Conservation (phyloP, 2,888 invertebrate species). For the Thymelicus lineola region DNA sequence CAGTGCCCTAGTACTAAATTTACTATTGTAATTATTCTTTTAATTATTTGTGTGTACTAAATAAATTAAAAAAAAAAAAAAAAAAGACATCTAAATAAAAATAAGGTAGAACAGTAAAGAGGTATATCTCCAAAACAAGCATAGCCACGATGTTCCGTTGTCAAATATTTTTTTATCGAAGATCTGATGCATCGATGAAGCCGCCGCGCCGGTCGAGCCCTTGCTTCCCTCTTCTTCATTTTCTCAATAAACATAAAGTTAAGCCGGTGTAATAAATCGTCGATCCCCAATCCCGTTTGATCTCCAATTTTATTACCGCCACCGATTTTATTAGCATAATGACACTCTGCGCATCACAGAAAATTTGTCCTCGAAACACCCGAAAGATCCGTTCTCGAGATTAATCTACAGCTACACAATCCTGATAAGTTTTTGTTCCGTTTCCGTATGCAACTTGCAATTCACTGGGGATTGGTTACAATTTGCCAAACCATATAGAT, state of each 20-base stretch:
- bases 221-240: conserved; percentile 14
- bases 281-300: conserved; percentile 36
- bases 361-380: conserved; percentile 17
- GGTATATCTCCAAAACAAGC: too few relatives aligned
- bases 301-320: conserved; percentile 38
- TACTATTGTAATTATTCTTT: too few relatives aligned
- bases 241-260: conserved; percentile 36
- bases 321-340: conserved; percentile 39
- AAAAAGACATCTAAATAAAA: too few relatives aligned
- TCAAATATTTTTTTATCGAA: neutral
- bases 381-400: conserved; percentile 10
- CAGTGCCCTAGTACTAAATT: too few relatives aligned
- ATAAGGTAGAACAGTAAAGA: too few relatives aligned
- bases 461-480: neutral
- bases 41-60: too few relatives aligned
- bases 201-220: neutral
- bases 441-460: conserved; percentile 7
- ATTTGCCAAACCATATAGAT: neutral
- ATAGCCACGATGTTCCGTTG: neutral
- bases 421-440: conserved; percentile 10
- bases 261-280: conserved; percentile 34
- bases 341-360: conserved; percentile 24
- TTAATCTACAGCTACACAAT: conserved; percentile 2
- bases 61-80: too few relatives aligned
- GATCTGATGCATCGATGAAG: neutral